Base-by-base conservation (phyloP, 2,113 vertebrate species). In the Poicephalus meyeri region DNA sequence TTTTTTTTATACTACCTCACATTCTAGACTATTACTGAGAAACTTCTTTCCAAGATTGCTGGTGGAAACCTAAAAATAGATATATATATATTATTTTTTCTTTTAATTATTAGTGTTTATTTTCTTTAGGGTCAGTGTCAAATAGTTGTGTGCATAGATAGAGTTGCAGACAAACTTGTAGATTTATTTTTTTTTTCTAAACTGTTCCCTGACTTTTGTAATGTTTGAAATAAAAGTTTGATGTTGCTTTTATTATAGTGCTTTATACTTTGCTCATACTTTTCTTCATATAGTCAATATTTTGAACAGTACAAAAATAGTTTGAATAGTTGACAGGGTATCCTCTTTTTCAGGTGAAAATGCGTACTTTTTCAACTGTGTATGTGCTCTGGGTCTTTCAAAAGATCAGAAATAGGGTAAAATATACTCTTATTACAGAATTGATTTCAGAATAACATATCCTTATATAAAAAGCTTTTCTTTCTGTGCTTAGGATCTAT, bases 141-240 rank as follows among this genome's bases (percentile, higher is more conserved):
- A 39, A 13, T 15, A 44, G 23, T 20, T 82, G 49, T 64, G n/a
- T 66, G 19, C 4, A 7, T 41, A 11, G 8, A 41, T 26, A 11
- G 8, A 33, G 24, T 44, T 92, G 52, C 53, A 74, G 50, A 29
- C 9, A 35, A 52, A 66, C 26, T 58, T 71, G 11, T 47, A 26
- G 29, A 46, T 85, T 33, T 53, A 61, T 87, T 44, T 56, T 56
- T 72, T 61, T 64, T 56, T 33, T 71, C 60, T 50, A 47, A 86
- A 66, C 41, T 49, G 24, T 17, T 91, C 16, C 33, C 17, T 73
- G 26, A 39, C 63, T 80, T 91, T 81, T 93, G 44, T 89, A 60
- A 69, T 52, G 39, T 71, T 88, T 91, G 55, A 80, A 94, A 83
- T 97, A 92, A 96, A 97, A 39, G 24, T 52, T 95, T 69, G 3